A percentile compares a stretch with the other conserved stretches of the same genome.
Conservation (phyloP, 2,888 invertebrate genomes). For the Volucella bombylans region DNA sequence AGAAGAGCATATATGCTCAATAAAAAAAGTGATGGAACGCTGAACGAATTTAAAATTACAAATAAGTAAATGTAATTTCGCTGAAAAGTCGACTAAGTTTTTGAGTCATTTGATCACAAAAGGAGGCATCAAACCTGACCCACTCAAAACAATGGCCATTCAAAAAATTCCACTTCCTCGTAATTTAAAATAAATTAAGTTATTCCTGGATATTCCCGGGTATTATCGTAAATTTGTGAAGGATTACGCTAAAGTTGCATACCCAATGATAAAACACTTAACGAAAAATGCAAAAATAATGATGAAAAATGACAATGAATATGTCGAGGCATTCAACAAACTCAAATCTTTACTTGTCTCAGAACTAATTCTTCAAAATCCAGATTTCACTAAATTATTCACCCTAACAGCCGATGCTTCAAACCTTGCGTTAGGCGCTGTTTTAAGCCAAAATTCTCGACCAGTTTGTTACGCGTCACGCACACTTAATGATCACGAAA, state of each 20-base stretch:
- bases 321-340: conserved; percentile 44
- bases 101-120: conserved; percentile 54
- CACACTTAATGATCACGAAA: conserved; percentile 74
- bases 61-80: conserved; percentile 47
- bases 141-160: conserved; percentile 36
- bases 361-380: conserved; percentile 40
- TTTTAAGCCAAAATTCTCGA: conserved; percentile 74
- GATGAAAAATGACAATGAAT: conserved; percentile 38
- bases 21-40: conserved; percentile 17
- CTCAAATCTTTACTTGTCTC: conserved; percentile 31
- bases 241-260: no score
- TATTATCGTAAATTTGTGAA: conserved; percentile 38
- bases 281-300: conserved; percentile 45
- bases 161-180: conserved; percentile 13
- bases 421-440: conserved; percentile 69
- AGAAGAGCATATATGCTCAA: conserved; percentile 57
- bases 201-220: conserved; percentile 61
- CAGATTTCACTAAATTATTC: conserved; percentile 62
- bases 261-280: conserved; percentile 59
- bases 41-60: conserved; percentile 50
- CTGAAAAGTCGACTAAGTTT: conserved; percentile 33
- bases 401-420: conserved; percentile 67
- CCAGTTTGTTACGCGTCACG: conserved; percentile 76
- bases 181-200: conserved; percentile 34
- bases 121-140: conserved; percentile 55